Conservation (phyloP, 92 coral and sea anemone species). For the Phenganax marumi region DNA sequence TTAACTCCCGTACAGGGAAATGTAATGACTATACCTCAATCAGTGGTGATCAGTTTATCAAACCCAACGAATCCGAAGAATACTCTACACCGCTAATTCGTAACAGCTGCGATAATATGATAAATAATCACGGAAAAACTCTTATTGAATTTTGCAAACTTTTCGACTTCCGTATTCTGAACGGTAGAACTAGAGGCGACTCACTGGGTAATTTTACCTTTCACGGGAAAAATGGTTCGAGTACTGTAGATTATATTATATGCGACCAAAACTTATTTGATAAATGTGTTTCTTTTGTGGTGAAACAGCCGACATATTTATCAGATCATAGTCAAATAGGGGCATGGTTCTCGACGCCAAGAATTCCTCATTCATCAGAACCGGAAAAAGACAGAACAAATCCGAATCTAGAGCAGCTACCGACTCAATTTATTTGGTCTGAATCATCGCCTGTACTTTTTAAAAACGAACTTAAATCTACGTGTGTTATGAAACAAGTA, state of each 20-base stretch:
- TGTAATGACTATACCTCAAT: constrained; percentile 27
- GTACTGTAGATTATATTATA: constrained; percentile 32
- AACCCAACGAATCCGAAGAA: no score
- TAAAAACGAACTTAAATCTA: constrained; percentile 37
- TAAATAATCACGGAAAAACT: constrained; percentile 47
- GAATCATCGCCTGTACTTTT: constrained; percentile 31
- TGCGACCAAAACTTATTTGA: constrained; percentile 51
- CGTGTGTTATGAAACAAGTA: constrained; percentile 16
- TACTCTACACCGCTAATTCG: not conserved
- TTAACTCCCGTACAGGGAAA: constrained; percentile 48
- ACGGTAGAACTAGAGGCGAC: constrained; percentile 43
- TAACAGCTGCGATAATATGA: constrained; percentile 43
- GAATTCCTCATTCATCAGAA: not conserved
- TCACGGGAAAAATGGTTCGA: constrained; percentile 45
- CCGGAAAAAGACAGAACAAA: not conserved
- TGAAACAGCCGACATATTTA: constrained; percentile 24
- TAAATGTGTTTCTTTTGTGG: constrained; percentile 10
- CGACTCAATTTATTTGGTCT: constrained; percentile 45
- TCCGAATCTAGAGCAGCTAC: not conserved
- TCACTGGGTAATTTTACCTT: constrained; percentile 40
- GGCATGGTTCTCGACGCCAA: constrained; percentile 23
- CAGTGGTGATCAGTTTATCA: no score
- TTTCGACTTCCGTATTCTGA: constrained; percentile 51
- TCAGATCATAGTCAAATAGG: constrained; percentile 38
- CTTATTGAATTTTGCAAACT: constrained; percentile 44